Percentiles rank a stretch among this genome's conserved stretches.
Conservation (phyloP, 2,113 vertebrate genomes). For the Hypomesus transpacificus region DNA sequence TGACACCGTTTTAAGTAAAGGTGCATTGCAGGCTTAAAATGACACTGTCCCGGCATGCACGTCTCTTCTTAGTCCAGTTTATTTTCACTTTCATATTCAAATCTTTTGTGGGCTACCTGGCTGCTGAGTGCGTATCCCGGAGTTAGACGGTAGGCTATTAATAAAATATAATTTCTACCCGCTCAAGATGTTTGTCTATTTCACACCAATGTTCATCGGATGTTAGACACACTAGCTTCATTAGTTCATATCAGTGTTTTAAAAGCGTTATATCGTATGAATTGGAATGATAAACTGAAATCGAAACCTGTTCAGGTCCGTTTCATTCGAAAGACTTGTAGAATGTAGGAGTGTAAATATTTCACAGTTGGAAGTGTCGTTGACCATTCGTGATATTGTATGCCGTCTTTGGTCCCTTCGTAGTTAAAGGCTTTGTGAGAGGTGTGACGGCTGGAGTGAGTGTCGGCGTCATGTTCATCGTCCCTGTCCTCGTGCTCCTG, state of each 20-base stretch:
- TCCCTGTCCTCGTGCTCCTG: slow-evolving; percentile 42
- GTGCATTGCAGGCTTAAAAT: background rate
- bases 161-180: background rate
- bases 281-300: background rate
- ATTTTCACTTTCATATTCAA: slow-evolving; percentile 45
- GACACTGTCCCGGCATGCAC: slow-evolving; percentile 48
- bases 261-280: too few species aligned
- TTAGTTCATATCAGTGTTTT: too few species aligned
- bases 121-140: background rate
- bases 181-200: background rate
- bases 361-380: too few species aligned
- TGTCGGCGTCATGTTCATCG: slow-evolving; percentile 32
- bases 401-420: too few species aligned
- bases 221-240: too few species aligned
- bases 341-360: too few species aligned
- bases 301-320: background rate
- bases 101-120: too few species aligned
- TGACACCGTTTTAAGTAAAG: too few species aligned
- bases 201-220: too few species aligned
- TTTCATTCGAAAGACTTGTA: too few species aligned
- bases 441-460: too few species aligned
- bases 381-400: background rate
- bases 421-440: too few species aligned
- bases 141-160: slow-evolving; percentile 21
- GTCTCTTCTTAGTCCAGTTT: slow-evolving; percentile 23